Percentiles rank a stretch among this genome's conserved stretches.
phyloP scores from a whole-genome alignment of 2,888 invertebrate species.

The Drosophila suboccidentalis region DNA sequence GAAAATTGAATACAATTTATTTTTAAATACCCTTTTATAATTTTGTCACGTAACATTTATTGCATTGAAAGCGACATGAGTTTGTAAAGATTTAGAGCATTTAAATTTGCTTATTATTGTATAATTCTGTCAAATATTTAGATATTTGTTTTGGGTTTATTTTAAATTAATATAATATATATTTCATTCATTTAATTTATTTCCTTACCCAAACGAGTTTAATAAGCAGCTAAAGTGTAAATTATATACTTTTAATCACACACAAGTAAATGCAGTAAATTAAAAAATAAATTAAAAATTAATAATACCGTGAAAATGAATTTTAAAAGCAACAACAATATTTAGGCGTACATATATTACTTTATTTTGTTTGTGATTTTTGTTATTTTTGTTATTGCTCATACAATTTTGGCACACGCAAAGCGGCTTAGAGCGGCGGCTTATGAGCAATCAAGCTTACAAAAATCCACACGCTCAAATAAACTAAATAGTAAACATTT shows the following conservation, averaged over 20 bases:
- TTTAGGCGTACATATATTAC: constrained; percentile 6
- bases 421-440: constrained; percentile 23
- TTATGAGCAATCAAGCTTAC: constrained; percentile 52
- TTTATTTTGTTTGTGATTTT: constrained; percentile 17
- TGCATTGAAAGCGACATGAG: neutral
- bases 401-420: constrained; percentile 42
- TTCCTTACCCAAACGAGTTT: neutral
- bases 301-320: constrained; percentile 30
- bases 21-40: neutral
- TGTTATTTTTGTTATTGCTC: constrained; percentile 3
- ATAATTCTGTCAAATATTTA: neutral
- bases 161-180: neutral
- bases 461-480: constrained; percentile 42
- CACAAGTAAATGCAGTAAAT: constrained; percentile 33
- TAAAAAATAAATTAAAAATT: constrained; percentile 3
- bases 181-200: neutral
- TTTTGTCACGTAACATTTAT: constrained; percentile 7
- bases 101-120: neutral
- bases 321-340: constrained; percentile 15
- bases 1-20: constrained; percentile 2
- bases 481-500: constrained; percentile 41
- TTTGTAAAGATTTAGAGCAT: neutral
- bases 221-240: neutral
- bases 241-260: constrained; percentile 40
- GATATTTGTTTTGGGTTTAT: too few relatives aligned